Evolutionary conservation across 2,797 vertebrate species (phyloP), one percentile per base, ranked within the genome.

Genomic region (Mustela erminea): DNA sequence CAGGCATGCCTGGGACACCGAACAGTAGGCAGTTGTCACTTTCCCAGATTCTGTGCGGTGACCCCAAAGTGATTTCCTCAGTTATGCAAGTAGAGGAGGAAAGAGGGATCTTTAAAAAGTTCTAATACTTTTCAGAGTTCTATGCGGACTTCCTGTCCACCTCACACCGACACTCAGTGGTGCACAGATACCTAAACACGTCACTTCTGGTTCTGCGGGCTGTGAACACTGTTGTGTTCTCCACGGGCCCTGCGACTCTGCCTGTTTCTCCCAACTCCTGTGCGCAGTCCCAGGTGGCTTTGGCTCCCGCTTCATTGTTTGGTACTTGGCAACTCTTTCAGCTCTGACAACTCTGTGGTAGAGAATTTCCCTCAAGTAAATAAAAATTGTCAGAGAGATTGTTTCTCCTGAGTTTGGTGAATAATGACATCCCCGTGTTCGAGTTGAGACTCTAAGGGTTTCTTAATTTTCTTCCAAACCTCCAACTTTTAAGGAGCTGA

Each of bases 311-410:
- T 14, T 80, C 23, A 6, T 85, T 89, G 90, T 96, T 96, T 97
- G 66, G 4, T 11, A 56, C 90, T 98, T 92, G 88, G 86, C 87
- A 74, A 54, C 89, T 94, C 75, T 97, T 87, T 93, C 56, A 46
- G 90, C 93, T 95, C 96, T 70, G 98, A 96, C 89, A 86, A 1
- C 25, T 92, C 54, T 81, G 23, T 92, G 93, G 49, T 85, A 54
- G 96, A 95, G 95, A 98, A 96, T 96, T 95, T 91, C 32, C 35
- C 52, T 32, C 0, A 75, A 92, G 58, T 70, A 75, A 56, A 85
- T 94, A 88, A 91, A 97, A 78, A 0, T 74, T 97, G 0, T 12
- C 8, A 0, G 52, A 72, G 35, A 46, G 43, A 14, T 83, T 92
- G 81, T 88, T 97, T 96, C 90, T 87, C 66, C 97, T 38, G 32